These are phyloP conservation scores for Temnothorax unifasciatus DNA, from an alignment of 2,888 invertebrate species.

Conservation along the genomic window DNA sequence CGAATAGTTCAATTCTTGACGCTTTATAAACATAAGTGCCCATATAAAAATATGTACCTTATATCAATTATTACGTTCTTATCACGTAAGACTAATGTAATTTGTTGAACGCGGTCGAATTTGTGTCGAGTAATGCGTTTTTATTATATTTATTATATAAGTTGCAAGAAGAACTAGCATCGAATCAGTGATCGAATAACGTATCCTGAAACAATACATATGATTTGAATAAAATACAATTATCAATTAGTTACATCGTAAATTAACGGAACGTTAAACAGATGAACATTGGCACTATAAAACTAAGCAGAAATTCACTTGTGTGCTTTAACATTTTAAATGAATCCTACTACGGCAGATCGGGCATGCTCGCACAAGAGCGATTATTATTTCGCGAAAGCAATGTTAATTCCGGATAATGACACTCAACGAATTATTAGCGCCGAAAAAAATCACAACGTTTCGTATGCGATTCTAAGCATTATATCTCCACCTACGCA, in stretches of 20 bases:
- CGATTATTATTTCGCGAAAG: slow-evolving; percentile 61
- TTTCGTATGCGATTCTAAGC: slow-evolving; percentile 32
- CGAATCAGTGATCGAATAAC: not conserved
- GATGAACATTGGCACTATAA: slow-evolving; percentile 11
- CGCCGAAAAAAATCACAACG: slow-evolving; percentile 42
- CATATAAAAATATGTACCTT: not conserved
- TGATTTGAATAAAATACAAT: slow-evolving; percentile 10
- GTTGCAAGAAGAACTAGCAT: not conserved
- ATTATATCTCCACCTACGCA: slow-evolving; percentile 35
- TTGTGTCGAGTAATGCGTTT: not conserved
- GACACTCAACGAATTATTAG: slow-evolving; percentile 53
- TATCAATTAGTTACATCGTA: slow-evolving; percentile 46
- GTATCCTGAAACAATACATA: not conserved
- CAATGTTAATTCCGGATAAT: slow-evolving; percentile 53
- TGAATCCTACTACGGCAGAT: slow-evolving; percentile 24
- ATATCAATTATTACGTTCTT: not conserved
- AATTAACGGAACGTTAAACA: slow-evolving; percentile 48
- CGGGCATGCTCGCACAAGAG: slow-evolving; percentile 32
- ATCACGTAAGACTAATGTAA: not conserved
- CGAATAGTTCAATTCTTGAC: not conserved
- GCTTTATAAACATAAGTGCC: not conserved
- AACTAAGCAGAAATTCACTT: slow-evolving; percentile 30
- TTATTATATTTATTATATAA: not conserved
- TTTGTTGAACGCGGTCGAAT: not conserved
- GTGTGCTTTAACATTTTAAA: slow-evolving; percentile 13